phyloP scores from a whole-genome alignment of 2,888 invertebrate genomes.

The Cryptus viduatorius region DNA sequence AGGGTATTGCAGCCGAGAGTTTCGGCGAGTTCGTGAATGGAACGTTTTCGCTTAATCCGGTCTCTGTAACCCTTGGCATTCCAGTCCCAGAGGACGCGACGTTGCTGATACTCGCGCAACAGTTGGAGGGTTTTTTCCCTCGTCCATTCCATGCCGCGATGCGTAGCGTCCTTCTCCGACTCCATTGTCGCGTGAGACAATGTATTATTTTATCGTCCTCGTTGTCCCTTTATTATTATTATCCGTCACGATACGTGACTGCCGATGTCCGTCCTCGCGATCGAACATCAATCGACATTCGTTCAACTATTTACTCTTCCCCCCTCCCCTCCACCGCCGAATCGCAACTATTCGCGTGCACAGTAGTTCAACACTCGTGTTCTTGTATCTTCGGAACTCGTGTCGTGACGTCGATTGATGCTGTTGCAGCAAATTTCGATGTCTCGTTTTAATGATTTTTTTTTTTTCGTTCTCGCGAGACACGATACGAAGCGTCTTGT shows the following conservation, averaged over 20 bases:
- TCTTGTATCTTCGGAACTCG: background rate
- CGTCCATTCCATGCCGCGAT: conserved; percentile 77
- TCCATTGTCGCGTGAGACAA: conserved; percentile 35
- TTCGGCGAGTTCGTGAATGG: conserved; percentile 79
- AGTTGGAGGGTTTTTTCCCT: conserved; percentile 78
- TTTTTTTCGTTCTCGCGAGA: conserved; percentile 24
- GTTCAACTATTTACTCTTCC: too few relatives aligned
- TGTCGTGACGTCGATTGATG: background rate
- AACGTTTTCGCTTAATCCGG: conserved; percentile 75
- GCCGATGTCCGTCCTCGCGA: too few relatives aligned
- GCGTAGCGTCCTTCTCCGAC: conserved; percentile 52
- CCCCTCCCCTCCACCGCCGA: too few relatives aligned
- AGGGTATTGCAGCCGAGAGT: conserved; percentile 76
- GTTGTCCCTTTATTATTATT: conserved; percentile 24
- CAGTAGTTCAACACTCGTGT: background rate
- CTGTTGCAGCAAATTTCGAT: conserved; percentile 24
- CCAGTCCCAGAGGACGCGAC: conserved; percentile 79
- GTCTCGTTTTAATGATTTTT: conserved; percentile 80
- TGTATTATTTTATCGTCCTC: conserved; percentile 6
- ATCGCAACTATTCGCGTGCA: too few relatives aligned
- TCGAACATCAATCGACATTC: too few relatives aligned
- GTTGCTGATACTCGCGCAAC: conserved; percentile 76
- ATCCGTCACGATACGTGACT: background rate
- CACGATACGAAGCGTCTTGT: conserved; percentile 62
- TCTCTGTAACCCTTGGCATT: conserved; percentile 78